Evolutionary conservation across 2,113 vertebrate species (phyloP), one percentile per base, ranked within the genome.

Genomic region (Struthidea cinerea): DNA sequence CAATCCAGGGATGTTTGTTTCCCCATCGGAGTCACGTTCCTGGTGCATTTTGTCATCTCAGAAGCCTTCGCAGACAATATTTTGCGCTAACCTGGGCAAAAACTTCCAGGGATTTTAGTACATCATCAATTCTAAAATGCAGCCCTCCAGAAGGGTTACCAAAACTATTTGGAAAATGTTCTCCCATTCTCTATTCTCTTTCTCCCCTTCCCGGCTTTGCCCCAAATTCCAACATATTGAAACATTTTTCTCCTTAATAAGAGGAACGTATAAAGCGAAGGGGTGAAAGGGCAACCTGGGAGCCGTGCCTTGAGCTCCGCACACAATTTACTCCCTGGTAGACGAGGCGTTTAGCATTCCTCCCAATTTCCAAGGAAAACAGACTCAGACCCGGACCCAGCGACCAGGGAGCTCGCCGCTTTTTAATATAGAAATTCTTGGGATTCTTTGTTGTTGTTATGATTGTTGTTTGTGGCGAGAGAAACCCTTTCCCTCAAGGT

Each of bases 211-310:
- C 75, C 69, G 69, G 95, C 96, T 97, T 98, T 94, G 84, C 97
- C 97, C 97, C 96, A 86, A 88, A 97, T 97, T 94, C 97, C 95
- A 97, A 99, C 99, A 99, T 99, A 99, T 99, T 99, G 99, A 99
- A 99, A 98, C 99, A 99, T 99, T 99, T 99, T 99, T 98, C 98
- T 98, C 98, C 99, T 99, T 99, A 99, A 99, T 99, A 99, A 99
- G 98, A 99, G 98, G 98, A 98, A 98, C 98, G 98, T 97, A 98
- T 98, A 99, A 98, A 98, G 98, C 98, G 98, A 96, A 74, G 98
- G 96, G 99, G 99, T 99, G 99, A 99, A 99, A 99, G 99, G 99
- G 98, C 99, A 99, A 97, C 96, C 94, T 87, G 98, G 98, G 99
- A 99, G 98, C 98, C 98, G 97, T 98, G 99, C 98, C 98, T 99